Base-by-base conservation (phyloP, 2,797 vertebrate genomes). In the Falco columbarius region DNA sequence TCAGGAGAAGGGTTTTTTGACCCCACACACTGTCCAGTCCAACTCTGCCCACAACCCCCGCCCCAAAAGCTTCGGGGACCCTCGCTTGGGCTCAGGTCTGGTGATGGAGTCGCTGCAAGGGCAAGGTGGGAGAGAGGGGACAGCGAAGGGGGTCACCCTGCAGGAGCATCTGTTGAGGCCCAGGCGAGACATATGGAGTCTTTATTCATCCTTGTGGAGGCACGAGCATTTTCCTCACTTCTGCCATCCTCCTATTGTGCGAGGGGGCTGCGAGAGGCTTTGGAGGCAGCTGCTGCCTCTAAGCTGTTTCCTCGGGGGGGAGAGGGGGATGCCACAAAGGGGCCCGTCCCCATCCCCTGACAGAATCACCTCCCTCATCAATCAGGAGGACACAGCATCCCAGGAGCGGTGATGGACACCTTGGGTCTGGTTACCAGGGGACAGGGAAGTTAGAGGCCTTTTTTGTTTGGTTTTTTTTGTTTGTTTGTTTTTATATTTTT, bases 131-230 rank as follows among this genome's bases (percentile, higher is more conserved):
- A 66, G 73, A 61, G 66, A 79, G 54, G 10, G 23, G 27, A 24
- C 0, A 0, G 36, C 1, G 0, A 40, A 81, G 29, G 79, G 55
- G 71, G 52, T 89, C 72, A 83, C 86, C 94, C 92, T 26, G 7
- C 93, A 70, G 92, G 86, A 98, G 97, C 98, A 98, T 98, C 98
- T 98, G 98, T 79, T 96, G 89, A 93, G 97, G 89, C 96, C 95
- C 10, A 38, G 36, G 36, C 10, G 6, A 90, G 92, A 97, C 98
- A 98, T 98, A 98, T 98, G 98, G 98, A 98, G 97, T 75, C 94
- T 97, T 96, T 95, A 87, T 97, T 86, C 86, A 81, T 96, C 93
- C 89, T 88, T 97, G 98, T 98, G 94, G 59, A 98, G 98, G 97
- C 98, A 98, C 88, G 95, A 97, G 98, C 12, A 55, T 72, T 92